Base-by-base conservation (phyloP, 1,140 invertebrate species). In the Parasteatoda tepidariorum region DNA sequence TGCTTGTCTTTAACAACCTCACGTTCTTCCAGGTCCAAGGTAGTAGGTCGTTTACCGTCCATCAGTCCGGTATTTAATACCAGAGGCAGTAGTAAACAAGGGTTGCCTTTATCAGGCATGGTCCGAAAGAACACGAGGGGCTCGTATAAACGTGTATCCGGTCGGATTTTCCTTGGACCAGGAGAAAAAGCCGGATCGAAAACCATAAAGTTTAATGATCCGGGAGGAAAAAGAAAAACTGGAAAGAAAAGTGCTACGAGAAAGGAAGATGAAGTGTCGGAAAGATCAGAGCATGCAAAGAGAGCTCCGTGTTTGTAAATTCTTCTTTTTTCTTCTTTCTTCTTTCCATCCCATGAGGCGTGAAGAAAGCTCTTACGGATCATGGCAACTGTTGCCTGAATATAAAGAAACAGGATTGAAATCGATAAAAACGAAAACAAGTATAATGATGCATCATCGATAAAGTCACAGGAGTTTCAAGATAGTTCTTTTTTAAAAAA, bases 161-260 rank as follows among this genome's bases (percentile, higher is more conserved):
- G 33, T 24, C 26, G 38, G 73, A 75, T 78, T 78, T 78, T 67
- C 75, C 59, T 30, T 30, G 13, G 61, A 48, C 57, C 54, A 31
- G 41, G 31, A 76, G 61, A 76, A 78, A 78, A 78, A 61, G n/a
- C 59, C 28, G 30, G 76, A 79, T 79, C 76, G 76, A 79, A 79
- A 73, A 73, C 79, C 79, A 82, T 82, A 82, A 82, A 82, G 79
- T 82, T 82, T 82, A 82, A 82, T 82, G 79, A 82, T 82, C 79
- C 79, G 67, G n/a, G 67, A 82, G 79, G 68, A 73, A 24, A 48
- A 48, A 41, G 59, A 64, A 76, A n/a, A 57, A 33, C 57, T 24
- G 28, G 18, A 78, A 81, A 61, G 76, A 78, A 78, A 67, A 48
- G 9, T 48, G 38, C 38, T 48, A 13, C 31, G 74, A 41, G 31